Base-by-base conservation (phyloP, 2,797 vertebrate genomes). In the Muscicapa comitata region DNA sequence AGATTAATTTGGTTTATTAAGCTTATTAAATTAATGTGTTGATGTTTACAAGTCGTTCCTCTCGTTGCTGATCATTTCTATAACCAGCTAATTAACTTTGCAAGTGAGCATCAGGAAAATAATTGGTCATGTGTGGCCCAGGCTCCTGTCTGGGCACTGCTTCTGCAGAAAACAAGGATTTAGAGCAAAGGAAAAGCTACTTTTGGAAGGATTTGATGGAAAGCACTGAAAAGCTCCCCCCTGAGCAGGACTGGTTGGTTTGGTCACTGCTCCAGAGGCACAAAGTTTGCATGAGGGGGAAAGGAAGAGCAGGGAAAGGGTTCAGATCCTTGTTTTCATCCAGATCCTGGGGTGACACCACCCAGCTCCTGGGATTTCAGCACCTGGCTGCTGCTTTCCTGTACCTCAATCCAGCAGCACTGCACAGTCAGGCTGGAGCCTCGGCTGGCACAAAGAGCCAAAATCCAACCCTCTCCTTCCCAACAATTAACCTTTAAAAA, bases 91-190 rank as follows among this genome's bases (percentile, higher is more conserved):
- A 91, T 90, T 65, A 78, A 84, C 54, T 91, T 37, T 7, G 63
- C 55, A 66, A 80, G 86, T 1, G 20, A 88, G 53, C 57, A 65
- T 6, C 17, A 13, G 4, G 38, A 65, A 68, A 72, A 61, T n/a
- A 75, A 91, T 2, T 28, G 47, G 33, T 15, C 14, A 7, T 0
- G 20, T 3, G 50, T 0, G 24, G 35, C 37, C n/a, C 6, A 24
- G 45, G 63, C 59, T 68, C 19, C 55, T 31, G 25, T 33, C 7
- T 37, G n/a, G 19, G 71, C 45, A 3, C n/a, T 13, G 54, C 63
- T 66, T 26, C 33, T 24, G 57, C 28, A 81, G 13, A 75, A 42
- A 57, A 54, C 14, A 6, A 37, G 47, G 66, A 13, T 43, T 70
- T 2, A 6, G 3, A 68, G 87, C 16, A 26, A 23, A 81, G 61